Percentiles rank a stretch among this genome's conserved stretches.
These are phyloP conservation scores for Ptychobarbus kaznakovi DNA, from an alignment of 2,797 vertebrate genomes.

Conservation along the genomic window DNA sequence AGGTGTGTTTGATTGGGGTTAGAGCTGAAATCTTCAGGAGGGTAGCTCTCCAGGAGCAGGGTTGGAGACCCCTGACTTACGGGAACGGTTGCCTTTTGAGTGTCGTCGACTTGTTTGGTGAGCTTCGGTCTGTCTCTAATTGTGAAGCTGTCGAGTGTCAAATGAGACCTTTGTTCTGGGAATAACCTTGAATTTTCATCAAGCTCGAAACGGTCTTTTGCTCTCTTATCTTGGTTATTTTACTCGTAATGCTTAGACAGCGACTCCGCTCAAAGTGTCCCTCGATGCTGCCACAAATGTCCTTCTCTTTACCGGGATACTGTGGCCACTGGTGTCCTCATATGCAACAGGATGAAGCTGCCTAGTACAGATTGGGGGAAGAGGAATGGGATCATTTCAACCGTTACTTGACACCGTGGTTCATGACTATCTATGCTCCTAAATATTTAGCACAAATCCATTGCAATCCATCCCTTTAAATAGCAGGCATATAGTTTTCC, in stretches of 20 bases:
- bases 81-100: conserved; percentile 42
- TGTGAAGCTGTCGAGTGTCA: conserved; percentile 28
- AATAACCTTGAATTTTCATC: background rate
- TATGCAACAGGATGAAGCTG: conserved; percentile 37
- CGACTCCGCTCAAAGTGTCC: conserved; percentile 3
- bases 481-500: conserved; percentile 3
- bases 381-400: background rate
- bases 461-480: conserved; percentile 46
- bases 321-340: conserved; percentile 35
- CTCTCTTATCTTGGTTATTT: background rate
- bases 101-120: conserved; percentile 45
- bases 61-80: background rate
- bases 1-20: no score
- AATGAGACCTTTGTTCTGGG: conserved; percentile 8
- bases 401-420: background rate
- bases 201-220: background rate
- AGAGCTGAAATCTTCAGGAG: no score
- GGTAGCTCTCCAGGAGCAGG: no score
- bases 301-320: conserved; percentile 35
- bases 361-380: background rate
- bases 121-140: conserved; percentile 11
- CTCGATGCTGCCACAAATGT: conserved; percentile 8
- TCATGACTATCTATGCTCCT: conserved; percentile 8
- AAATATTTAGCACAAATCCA: background rate
- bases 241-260: background rate